Base-by-base conservation (phyloP, 2,797 vertebrate genomes). In the Austrolebias charrua region DNA sequence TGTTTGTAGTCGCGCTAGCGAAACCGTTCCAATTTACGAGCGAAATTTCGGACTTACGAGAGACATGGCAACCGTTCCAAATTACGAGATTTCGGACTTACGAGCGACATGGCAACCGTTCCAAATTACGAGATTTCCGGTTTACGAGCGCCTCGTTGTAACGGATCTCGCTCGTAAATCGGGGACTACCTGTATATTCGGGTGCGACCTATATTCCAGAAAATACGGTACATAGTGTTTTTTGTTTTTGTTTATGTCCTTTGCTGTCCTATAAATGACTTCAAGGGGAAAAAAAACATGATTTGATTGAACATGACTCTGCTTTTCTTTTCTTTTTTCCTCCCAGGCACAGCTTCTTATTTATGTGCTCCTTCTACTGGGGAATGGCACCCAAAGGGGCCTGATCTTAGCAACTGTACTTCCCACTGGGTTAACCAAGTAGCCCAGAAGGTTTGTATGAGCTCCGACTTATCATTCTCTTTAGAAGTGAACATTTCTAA, bases 391-490 rank as follows among this genome's bases (percentile, higher is more conserved):
- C 94, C 95, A 35, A 96, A 94, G 91, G 97, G 97, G 72, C 97
- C 97, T 11, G 96, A 98, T 95, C 95, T 99, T 86, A 99, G 97
- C 93, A 98, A 99, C 94, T 98, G 96, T 76, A 98, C 97, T 72
- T 98, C 97, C 89, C 97, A 99, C 92, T 99, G 97, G 97, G 97
- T 99, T 81, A 99, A 98, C 94, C 97, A 98, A 90, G 94, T 98
- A 76, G 96, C 97, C 85, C 96, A 97, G 91, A 98, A 98, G 96
- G 96, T 99, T 94, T 83, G 95, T 95, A 86, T 43, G 2, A 61
- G 45, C 66, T 55, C 20, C 68, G 47, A 52, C 42, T 73, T 3
- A 0, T 40, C 78, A 68, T 80, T 72, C 72, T 73, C 9, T 62
- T 51, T 63, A 49, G 42, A 13, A 76, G 62, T 56, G n/a, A 18